Conservation (phyloP, 2,888 invertebrate genomes). For the Nephrotoma guestfalica region DNA sequence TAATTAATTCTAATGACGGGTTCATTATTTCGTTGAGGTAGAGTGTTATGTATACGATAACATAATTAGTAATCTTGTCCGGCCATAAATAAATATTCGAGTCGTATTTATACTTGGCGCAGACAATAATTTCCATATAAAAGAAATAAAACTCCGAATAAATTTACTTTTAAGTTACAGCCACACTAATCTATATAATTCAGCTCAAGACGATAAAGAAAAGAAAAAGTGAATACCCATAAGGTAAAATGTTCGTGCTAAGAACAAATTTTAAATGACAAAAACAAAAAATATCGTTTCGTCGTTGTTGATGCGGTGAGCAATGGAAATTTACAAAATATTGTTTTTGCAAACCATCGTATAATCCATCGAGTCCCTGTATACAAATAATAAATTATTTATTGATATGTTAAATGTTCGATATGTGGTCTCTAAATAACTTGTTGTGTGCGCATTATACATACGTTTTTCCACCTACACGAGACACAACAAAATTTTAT, state of each 20-base stretch:
- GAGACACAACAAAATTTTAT: neutral
- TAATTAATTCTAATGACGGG: neutral
- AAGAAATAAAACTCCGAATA: neutral
- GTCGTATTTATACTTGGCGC: neutral
- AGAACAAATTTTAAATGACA: conserved; percentile 1
- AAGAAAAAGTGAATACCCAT: conserved; percentile 1
- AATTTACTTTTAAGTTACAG: neutral
- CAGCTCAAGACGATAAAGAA: neutral
- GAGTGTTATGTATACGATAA: neutral
- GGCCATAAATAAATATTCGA: neutral
- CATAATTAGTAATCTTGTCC: neutral
- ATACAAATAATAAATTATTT: neutral
- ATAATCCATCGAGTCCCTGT: neutral
- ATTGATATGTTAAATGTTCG: neutral
- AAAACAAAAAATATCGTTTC: neutral
- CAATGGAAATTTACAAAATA: neutral
- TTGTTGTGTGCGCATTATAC: neutral
- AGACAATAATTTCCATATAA: neutral
- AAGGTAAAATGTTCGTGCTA: conserved; percentile 1
- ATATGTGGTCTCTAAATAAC: neutral
- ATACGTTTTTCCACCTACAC: neutral
- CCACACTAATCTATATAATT: neutral
- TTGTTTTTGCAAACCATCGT: neutral
- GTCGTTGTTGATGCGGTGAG: neutral
- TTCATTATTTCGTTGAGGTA: neutral